A percentile compares a stretch with the other conserved stretches of the same genome.
phyloP scores from a whole-genome alignment of 2,888 invertebrate species.

The Oegoconia quadripuncta region DNA sequence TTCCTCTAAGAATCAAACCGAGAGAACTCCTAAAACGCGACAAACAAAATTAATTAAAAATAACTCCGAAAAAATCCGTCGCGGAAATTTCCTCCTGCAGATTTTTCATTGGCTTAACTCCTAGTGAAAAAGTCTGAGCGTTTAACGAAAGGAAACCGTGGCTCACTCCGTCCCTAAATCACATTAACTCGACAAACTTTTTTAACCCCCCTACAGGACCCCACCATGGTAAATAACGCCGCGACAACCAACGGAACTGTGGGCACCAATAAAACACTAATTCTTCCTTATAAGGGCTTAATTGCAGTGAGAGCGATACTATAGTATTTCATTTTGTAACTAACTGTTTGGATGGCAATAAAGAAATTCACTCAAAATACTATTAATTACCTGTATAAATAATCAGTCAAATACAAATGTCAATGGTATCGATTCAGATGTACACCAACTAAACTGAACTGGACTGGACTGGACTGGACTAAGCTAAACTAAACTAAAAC shows the following conservation, averaged over 20 bases:
- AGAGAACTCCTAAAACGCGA: too few relatives aligned
- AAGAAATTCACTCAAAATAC: too few relatives aligned
- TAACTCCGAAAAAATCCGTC: too few relatives aligned
- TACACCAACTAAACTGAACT: too few relatives aligned
- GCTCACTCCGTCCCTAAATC: slow-evolving; percentile 41
- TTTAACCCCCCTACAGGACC: slow-evolving; percentile 32
- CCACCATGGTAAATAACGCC: slow-evolving; percentile 45
- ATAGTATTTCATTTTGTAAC: background rate
- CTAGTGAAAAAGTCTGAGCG: slow-evolving; percentile 14
- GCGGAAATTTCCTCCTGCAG: background rate
- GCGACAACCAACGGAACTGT: slow-evolving; percentile 45
- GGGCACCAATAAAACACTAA: slow-evolving; percentile 64
- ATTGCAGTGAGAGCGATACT: background rate
- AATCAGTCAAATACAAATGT: too few relatives aligned
- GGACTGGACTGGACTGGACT: too few relatives aligned
- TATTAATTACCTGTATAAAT: too few relatives aligned
- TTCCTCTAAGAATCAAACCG: too few relatives aligned
- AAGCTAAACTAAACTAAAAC: too few relatives aligned
- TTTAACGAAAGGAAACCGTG: slow-evolving; percentile 37
- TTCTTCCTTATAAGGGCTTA: slow-evolving; percentile 28
- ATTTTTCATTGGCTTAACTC: background rate
- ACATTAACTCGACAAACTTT: slow-evolving; percentile 47
- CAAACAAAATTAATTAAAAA: too few relatives aligned
- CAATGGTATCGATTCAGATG: too few relatives aligned
- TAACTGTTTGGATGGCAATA: too few relatives aligned